Evolutionary conservation across 2,888 invertebrate species (phyloP).

Genomic region (Cerastoderma edule): DNA sequence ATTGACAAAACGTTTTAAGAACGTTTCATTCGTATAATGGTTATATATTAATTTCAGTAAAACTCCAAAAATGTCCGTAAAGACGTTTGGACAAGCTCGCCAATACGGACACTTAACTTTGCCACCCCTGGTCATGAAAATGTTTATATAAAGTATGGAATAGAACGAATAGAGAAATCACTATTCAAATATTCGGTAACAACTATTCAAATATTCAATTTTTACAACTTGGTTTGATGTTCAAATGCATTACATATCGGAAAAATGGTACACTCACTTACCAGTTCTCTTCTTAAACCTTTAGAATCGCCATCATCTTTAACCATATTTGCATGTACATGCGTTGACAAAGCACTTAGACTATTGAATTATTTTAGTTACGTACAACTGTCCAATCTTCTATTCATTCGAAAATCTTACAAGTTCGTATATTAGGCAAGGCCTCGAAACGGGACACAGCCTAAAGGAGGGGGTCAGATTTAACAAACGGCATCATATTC

Average conservation of each 20-base stretch:
- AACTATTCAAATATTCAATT: neutral
- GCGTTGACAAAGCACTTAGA: neutral
- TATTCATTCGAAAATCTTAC: neutral
- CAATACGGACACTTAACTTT: no score
- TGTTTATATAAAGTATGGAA: no score
- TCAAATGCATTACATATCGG: neutral
- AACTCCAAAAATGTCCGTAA: no score
- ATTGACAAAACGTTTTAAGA: no score
- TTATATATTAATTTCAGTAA: no score
- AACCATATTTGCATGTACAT: constrained; percentile 1
- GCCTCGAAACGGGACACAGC: neutral
- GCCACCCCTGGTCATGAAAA: no score
- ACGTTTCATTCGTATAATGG: no score
- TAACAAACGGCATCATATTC: neutral
- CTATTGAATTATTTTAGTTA: constrained; percentile 7
- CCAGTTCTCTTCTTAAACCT: constrained; percentile 2
- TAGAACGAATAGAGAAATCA: no score
- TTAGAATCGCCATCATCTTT: neutral
- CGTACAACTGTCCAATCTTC: neutral
- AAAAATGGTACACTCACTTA: neutral
- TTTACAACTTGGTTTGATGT: neutral
- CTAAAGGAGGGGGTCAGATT: neutral
- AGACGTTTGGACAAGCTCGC: no score
- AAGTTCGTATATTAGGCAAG: neutral
- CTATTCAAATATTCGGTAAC: neutral